These are phyloP conservation scores for Gnathonemus echidnorhynchus DNA, from an alignment of 2,113 vertebrate species.

Conservation along the genomic window DNA sequence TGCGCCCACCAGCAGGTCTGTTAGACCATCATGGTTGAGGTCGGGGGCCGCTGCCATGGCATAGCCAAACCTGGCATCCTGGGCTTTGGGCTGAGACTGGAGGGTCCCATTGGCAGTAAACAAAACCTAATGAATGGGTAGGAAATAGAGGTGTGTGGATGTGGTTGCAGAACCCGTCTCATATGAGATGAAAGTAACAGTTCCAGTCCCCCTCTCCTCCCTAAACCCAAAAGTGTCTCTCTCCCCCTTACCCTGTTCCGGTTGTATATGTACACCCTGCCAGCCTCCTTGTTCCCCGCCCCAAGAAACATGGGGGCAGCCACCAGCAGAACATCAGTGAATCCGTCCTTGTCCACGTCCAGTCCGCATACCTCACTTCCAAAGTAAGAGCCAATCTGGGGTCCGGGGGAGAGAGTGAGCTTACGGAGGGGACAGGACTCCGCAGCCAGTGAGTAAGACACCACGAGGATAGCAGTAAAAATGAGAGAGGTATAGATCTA, in stretches of 20 bases:
- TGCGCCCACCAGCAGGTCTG: slow-evolving; percentile 76
- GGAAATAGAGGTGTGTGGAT: background rate
- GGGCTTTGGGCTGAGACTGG: slow-evolving; percentile 58
- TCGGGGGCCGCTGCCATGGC: slow-evolving; percentile 71
- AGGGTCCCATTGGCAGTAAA: slow-evolving; percentile 70
- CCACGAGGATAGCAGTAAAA: background rate
- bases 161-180: background rate
- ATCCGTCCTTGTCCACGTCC: slow-evolving; percentile 76
- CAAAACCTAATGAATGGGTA: slow-evolving; percentile 44
- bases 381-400: slow-evolving; percentile 89
- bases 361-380: slow-evolving; percentile 83
- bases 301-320: slow-evolving; percentile 90
- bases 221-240: background rate
- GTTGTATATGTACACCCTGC: slow-evolving; percentile 78
- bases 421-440: background rate
- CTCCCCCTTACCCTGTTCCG: slow-evolving; percentile 69
- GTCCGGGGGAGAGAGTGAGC: background rate
- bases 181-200: background rate
- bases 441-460: background rate
- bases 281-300: slow-evolving; percentile 77
- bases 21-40: slow-evolving; percentile 79
- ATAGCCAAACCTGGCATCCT: slow-evolving; percentile 85
- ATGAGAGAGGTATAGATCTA: background rate
- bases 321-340: slow-evolving; percentile 81
- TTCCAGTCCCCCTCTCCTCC: background rate